Base-by-base conservation (phyloP, 2,113 vertebrate genomes). In the Catharus minimus region DNA sequence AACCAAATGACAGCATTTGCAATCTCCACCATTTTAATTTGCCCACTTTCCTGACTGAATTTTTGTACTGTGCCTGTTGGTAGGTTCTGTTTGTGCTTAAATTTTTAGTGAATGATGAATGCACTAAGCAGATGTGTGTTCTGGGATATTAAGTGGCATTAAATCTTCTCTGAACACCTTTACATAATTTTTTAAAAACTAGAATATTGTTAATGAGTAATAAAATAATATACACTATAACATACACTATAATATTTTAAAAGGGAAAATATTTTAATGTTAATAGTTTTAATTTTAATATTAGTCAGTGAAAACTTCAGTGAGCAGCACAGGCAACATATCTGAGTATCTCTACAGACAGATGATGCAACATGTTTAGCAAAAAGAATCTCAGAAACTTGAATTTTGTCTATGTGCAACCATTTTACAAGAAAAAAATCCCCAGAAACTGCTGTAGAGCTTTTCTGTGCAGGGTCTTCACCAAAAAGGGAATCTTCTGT, bases 181-280 rank as follows among this genome's bases (percentile, higher is more conserved):
- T 4, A 32, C 15, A 7, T 19, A 11, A 27, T 30, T 58, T 60
- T 74, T 18, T 2, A 50, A 41, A 21, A 26, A 26, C 55, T 46
- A 33, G 36, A 52, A 18, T 38, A 39, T 39, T 52, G 2, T n/a
- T 46, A 52, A 52, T 7, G 39, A 52, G 4, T 36, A 56, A 47
- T 19, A 41, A 16, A 56, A 47, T 16, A 41, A 16, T 15, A 15
- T 18, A 15, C 56, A 9, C 4, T 32, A 11, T 18, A 36, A 10
- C 24, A 27, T 21, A 33, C 55, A 2, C 2, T 5, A 11, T 39
- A 38, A 11, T 39, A 38, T 38, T 64, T 5, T 0, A n/a, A 24
- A n/a, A 52, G 4, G 8, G 2, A 39, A 44, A 44, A 33, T 28
- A 58, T 38, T 65, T 50, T 38, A 16, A 50, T 52, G 2, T 73